Percentiles rank a stretch among this genome's conserved stretches.
These are phyloP conservation scores for Microtus pennsylvanicus DNA, from an alignment of 2,113 vertebrate species.

Conservation along the genomic window DNA sequence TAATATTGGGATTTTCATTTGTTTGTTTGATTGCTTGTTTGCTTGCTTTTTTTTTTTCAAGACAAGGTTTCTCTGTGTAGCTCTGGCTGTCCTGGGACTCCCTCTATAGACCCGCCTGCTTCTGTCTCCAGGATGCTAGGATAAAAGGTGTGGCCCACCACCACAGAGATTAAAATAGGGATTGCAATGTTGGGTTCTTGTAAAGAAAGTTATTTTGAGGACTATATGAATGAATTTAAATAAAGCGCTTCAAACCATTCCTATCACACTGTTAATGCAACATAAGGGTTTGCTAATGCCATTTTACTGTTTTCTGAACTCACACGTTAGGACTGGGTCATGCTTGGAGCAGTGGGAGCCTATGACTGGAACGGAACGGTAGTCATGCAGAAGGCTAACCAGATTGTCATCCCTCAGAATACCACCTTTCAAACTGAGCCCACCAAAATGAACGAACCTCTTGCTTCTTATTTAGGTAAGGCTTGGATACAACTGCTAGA, in stretches of 20 bases:
- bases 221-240: neutral
- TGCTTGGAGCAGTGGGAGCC: conserved; percentile 97
- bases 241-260: neutral
- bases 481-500: neutral
- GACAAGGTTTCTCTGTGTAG: neutral
- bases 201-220: neutral
- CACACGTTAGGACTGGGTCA: conserved; percentile 89
- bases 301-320: conserved; percentile 7
- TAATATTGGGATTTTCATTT: neutral
- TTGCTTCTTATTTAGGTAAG: conserved; percentile 96
- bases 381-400: conserved; percentile 89
- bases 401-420: conserved; percentile 86
- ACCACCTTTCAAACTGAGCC: conserved; percentile 88
- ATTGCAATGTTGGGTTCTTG: neutral
- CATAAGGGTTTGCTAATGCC: neutral
- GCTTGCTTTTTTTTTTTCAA: neutral
- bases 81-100: neutral
- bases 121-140: neutral
- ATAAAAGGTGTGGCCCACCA: neutral
- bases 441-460: conserved; percentile 89
- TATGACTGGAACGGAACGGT: conserved; percentile 99
- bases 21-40: neutral
- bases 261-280: neutral
- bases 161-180: neutral
- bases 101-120: neutral